phyloP scores from a whole-genome alignment of 2,113 vertebrate genomes.

The Ranitomeya variabilis region DNA sequence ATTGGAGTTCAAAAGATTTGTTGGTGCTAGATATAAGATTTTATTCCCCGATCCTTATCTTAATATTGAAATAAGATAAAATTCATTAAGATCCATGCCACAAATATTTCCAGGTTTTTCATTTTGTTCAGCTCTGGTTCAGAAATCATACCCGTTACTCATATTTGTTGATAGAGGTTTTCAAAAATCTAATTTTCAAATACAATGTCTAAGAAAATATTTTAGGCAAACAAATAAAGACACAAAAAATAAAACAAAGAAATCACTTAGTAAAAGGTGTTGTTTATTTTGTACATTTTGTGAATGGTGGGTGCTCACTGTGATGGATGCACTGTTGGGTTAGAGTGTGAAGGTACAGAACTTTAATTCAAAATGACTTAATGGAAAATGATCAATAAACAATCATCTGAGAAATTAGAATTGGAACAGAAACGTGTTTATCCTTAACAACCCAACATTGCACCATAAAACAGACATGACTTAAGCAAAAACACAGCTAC shows the following conservation, averaged over 20 bases:
- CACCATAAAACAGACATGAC: neutral
- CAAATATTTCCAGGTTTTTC: too few relatives aligned
- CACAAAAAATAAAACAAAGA: neutral
- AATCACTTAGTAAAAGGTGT: neutral
- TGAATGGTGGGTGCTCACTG: neutral
- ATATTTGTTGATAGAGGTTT: too few relatives aligned
- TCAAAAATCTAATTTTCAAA: too few relatives aligned
- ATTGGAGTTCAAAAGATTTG: neutral
- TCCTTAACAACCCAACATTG: neutral
- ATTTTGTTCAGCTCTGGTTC: too few relatives aligned
- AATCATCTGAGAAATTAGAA: neutral
- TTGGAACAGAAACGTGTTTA: neutral
- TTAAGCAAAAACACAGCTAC: neutral
- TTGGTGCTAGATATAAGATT: neutral
- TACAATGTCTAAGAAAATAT: too few relatives aligned
- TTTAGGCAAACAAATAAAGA: neutral
- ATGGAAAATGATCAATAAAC: neutral
- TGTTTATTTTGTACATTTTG: constrained; percentile 21
- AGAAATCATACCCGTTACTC: too few relatives aligned
- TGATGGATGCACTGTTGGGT: constrained; percentile 6
- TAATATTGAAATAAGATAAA: too few relatives aligned
- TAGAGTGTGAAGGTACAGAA: neutral
- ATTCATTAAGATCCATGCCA: too few relatives aligned
- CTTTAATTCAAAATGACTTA: constrained; percentile 12
- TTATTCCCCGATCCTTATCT: neutral